Evolutionary conservation across 2,113 vertebrate species (phyloP), one percentile per base, ranked within the genome.

Genomic region (Triplophysa rosa): DNA sequence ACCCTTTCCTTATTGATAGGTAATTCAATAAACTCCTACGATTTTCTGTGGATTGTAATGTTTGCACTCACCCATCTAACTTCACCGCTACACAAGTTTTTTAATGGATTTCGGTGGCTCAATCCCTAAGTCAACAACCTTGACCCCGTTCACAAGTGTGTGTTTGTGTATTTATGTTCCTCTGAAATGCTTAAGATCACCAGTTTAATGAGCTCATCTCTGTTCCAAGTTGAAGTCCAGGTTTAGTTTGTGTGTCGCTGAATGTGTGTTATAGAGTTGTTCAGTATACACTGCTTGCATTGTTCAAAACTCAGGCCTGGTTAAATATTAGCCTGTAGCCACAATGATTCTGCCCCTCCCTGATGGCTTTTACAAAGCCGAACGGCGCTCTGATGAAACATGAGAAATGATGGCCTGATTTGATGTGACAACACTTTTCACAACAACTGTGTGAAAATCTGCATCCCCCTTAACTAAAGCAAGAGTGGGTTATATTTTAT

Each of bases 261-360:
- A 78, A 23, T 69, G 58, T 37, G 37, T 64, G 21, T 71, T 65
- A 40, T 29, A 26, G 49, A 81, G 59, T 82, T 75, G 47, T 75
- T 61, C 63, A 68, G 77, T 33, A 82, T 79, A 88, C 86, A 88
- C 84, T 81, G 80, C 86, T 78, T 78, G 67, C 79, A 84, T 88
- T 90, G 86, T 90, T 87, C 82, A 59, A 74, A 13, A n/a, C 45
- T 82, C 73, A 64, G 37, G 65, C 21, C 72, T 78, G 52, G 83
- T 91, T 89, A 90, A 88, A 88, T 84, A 91, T 89, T 90, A 88
- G 80, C 75, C 85, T 79, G 54, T 37, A 69, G 78, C 75, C 80
- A 65, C 61, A 84, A 87, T 69, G 78, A 58, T 86, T 77, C 63
- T 82, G 86, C 52, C 79, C 79, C 82, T 87, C 83, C 76, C 83